Base-by-base conservation (phyloP, 2,113 vertebrate species). In the Halichoerus grypus region DNA sequence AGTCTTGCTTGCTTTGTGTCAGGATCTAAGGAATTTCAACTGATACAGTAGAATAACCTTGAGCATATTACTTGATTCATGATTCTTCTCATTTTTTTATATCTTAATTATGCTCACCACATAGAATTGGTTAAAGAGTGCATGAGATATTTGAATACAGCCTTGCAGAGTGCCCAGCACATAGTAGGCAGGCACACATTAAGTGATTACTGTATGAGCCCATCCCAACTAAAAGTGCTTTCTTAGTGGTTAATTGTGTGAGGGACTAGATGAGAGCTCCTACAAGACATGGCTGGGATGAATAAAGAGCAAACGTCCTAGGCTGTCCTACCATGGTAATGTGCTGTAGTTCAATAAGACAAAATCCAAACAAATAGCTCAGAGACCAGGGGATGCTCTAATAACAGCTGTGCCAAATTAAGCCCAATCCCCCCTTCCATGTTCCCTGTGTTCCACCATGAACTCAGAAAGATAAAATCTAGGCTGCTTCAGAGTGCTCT, bases 401-500 rank as follows among this genome's bases (percentile, higher is more conserved):
- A 84, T 65, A 96, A 77, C 88, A 98, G 94, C 91, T 95, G 83
- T 21, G 63, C 49, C 31, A 28, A 76, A 88, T 94, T 90, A 98
- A 97, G 74, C 51, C 71, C 9, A 88, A 61, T 82, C 57, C 10
- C 59, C 42, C 21, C 5, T 93, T 88, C 8, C 7, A 0, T 33
- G 1, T 1, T 97, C 84, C 88, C 67, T 93, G 74, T 13, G 15
- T 92, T 98, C 88, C 92, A 88, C 83, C 33, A 12, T 14, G 76
- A 95, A 67, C 94, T 98, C 1, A 13, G 95, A 81, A 85, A 94
- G 97, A 87, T 85, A 72, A 83, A 97, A 91, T 19, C 5, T 69
- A 51, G 31, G 28, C 80, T n/a, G 55, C 94, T 97, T 95, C 53
- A 65, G 19, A 69, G 4, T 83, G 79, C 80, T 97, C 69, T 33